Percentiles rank a stretch among this genome's conserved stretches.
Evolutionary conservation across 2,113 vertebrate genomes (phyloP).

Genomic region (Rhynchomys soricoides): DNA sequence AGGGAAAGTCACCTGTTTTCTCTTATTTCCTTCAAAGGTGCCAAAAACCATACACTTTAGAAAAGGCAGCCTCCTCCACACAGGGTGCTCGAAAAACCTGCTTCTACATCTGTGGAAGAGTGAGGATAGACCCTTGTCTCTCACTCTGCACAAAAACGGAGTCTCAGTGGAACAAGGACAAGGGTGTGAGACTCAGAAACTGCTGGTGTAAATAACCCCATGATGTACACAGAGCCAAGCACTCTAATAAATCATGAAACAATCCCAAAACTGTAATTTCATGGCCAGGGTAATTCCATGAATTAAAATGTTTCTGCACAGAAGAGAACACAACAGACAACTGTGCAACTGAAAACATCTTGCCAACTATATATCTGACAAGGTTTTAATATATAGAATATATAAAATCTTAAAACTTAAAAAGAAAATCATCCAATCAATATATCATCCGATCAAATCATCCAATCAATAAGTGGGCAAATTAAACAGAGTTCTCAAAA

Average conservation of each 20-base stretch:
- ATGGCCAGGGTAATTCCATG: not conserved
- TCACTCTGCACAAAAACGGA: not conserved
- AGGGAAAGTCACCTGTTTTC: not conserved
- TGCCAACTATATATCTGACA: not conserved
- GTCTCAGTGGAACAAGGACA: not conserved
- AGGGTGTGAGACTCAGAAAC: not conserved
- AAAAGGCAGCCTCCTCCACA: not conserved
- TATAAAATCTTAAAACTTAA: not conserved
- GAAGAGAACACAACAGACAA: not conserved
- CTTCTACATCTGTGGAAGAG: not conserved
- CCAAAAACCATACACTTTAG: not conserved
- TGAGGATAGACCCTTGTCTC: not conserved
- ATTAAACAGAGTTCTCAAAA: not conserved
- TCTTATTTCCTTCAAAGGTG: not conserved
- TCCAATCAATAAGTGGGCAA: not conserved
- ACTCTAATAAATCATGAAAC: not conserved
- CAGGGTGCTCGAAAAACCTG: not conserved
- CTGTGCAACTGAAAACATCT: not conserved
- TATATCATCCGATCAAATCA: not conserved
- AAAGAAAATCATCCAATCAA: not conserved
- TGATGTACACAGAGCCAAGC: not conserved
- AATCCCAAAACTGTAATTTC: not conserved
- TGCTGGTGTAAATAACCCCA: not conserved
- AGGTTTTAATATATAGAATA: not conserved
- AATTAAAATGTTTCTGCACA: not conserved